Evolutionary conservation across 2,888 invertebrate genomes (phyloP).

Genomic region (Coelopa pilipes): DNA sequence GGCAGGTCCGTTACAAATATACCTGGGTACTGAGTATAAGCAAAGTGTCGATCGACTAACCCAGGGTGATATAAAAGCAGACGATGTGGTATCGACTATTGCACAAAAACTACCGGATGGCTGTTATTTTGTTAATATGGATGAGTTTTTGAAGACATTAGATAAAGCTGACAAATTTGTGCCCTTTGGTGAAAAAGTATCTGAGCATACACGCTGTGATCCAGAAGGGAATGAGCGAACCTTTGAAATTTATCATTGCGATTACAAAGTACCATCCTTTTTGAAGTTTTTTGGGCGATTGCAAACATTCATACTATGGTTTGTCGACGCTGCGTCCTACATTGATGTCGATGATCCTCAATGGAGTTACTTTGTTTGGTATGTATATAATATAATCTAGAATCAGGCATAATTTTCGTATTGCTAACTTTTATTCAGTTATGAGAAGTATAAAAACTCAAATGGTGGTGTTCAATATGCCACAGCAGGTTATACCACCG

Average conservation of each 20-base stretch:
- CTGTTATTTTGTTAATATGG: constrained; percentile 75
- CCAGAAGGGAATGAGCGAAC: constrained; percentile 61
- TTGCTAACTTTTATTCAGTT: constrained; percentile 68
- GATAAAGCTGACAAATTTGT: constrained; percentile 79
- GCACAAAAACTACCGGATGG: constrained; percentile 77
- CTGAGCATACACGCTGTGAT: constrained; percentile 70
- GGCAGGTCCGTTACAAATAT: constrained; percentile 84
- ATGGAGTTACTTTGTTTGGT: constrained; percentile 90
- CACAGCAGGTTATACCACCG: constrained; percentile 88
- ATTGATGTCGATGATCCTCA: constrained; percentile 92
- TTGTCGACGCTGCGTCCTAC: constrained; percentile 94
- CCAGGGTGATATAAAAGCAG: constrained; percentile 72
- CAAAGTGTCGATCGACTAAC: constrained; percentile 73
- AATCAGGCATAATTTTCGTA: background rate
- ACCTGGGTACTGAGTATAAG: constrained; percentile 77
- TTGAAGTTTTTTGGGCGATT: constrained; percentile 82
- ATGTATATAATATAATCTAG: constrained; percentile 60
- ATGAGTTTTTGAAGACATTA: constrained; percentile 76
- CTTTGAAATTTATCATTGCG: constrained; percentile 86
- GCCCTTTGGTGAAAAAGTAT: constrained; percentile 79
- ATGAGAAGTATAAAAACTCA: constrained; percentile 75
- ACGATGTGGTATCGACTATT: constrained; percentile 78
- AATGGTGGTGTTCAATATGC: constrained; percentile 74
- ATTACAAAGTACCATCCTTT: constrained; percentile 79
- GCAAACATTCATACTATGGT: constrained; percentile 94